Evolutionary conservation across 2,888 invertebrate genomes (phyloP), one percentile per base, ranked within the genome.

Genomic region (Melinaea menophilus): DNA sequence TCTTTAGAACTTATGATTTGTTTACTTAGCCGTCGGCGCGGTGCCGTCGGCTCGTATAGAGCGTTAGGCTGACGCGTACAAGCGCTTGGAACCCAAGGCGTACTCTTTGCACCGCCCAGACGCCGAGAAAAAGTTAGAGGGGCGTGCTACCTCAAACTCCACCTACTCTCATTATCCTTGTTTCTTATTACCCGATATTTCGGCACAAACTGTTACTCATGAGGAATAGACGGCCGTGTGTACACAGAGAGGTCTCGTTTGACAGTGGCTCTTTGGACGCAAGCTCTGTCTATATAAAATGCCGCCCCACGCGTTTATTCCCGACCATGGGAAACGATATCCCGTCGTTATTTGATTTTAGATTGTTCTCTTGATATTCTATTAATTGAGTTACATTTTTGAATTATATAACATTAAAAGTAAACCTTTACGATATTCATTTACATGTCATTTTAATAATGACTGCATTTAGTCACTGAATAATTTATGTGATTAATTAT

Each of bases 81-180:
- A 76, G 76, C 80, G 86, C 87, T 88, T 85, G 84, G 86, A 86
- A 69, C 76, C 84, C 78, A 75, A 88, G 87, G 87, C 88, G 88
- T 85, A 83, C 81, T 80, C 82, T 77, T 79, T 73, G 86, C 84
- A 79, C 87, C 88, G 87, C 89, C 89, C 88, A 88, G 85, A 84
- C 83, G 79, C 73, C 77, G 81, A 79, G 80, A 82, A 86, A 86
- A 88, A 86, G 81, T 78, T 81, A 80, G 82, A 82, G 88, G 89
- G 89, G 89, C 88, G 88, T 88, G 80, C 76, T 73, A 81, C 70
- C 72, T 62, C 73, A 77, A 81, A 82, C 88, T 84, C 88, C 90
- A 88, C 89, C 90, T 88, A 88, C 90, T 88, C 80, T 86, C 81
- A 88, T 88, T 88, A 88, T 86, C 85, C 86, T 88, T 83, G 81